Conservation (phyloP, 1,140 invertebrate genomes). For the Goniozus legneri region DNA sequence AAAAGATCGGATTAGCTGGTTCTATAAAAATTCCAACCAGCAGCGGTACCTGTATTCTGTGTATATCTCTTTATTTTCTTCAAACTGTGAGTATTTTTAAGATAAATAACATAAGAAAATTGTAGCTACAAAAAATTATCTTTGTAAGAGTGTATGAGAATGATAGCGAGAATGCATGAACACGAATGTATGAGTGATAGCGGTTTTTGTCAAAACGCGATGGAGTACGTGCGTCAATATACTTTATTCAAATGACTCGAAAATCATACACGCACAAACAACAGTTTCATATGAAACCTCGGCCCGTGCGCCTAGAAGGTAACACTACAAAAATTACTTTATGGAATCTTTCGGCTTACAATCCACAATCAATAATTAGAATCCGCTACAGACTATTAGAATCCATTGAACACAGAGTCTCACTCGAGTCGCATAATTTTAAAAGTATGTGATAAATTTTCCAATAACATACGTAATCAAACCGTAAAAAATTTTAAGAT, state of each 20-base stretch:
- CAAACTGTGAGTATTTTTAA: conserved; percentile 40
- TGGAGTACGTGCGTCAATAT: neutral
- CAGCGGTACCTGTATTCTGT: conserved; percentile 42
- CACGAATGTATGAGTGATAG: neutral
- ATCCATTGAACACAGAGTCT: too few species aligned
- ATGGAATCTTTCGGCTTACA: neutral
- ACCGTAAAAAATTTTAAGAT: conserved; percentile 17
- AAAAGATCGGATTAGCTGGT: conserved; percentile 29
- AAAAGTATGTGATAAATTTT: conserved; percentile 26
- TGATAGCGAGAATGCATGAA: neutral
- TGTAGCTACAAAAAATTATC: neutral
- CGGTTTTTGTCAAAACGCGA: neutral
- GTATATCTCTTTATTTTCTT: conserved; percentile 40
- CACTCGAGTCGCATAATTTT: conserved; percentile 25
- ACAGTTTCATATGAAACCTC: neutral
- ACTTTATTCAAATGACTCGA: neutral
- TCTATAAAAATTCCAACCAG: conserved; percentile 21
- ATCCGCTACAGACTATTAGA: too few species aligned
- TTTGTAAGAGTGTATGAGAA: neutral
- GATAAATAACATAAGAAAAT: conserved; percentile 14
- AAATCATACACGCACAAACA: neutral
- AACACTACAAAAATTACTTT: neutral
- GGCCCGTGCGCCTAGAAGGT: neutral
- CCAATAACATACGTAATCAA: conserved; percentile 21
- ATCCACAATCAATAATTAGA: neutral